A percentile compares a stretch with the other conserved stretches of the same genome.
Evolutionary conservation across 2,113 vertebrate species (phyloP).

Genomic region (Speoplatyrhinus poulsoni): DNA sequence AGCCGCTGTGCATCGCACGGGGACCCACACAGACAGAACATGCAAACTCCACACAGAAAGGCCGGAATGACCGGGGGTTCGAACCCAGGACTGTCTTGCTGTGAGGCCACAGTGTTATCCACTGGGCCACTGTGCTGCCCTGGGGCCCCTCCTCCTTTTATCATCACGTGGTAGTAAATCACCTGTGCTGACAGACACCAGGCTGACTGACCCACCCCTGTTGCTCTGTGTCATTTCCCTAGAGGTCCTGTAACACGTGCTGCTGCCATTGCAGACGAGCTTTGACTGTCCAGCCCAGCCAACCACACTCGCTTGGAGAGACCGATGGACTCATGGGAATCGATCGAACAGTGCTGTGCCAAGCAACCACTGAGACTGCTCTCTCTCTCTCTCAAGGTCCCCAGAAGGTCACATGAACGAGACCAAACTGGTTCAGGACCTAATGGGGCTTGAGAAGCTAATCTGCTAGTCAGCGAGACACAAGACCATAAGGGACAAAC

Average conservation of each 20-base stretch:
- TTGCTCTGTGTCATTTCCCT: conserved; percentile 17
- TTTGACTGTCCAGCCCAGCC: conserved; percentile 28
- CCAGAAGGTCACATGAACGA: conserved; percentile 26
- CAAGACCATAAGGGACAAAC: conserved; percentile 21
- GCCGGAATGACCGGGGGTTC: too few species aligned
- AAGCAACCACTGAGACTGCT: conserved; percentile 53
- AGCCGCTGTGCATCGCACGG: too few species aligned
- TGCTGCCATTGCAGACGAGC: conserved; percentile 17
- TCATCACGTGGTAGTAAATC: conserved; percentile 8
- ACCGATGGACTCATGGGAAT: conserved; percentile 8
- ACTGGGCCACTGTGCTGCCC: not conserved
- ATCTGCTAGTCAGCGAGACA: conserved; percentile 12
- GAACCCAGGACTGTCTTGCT: too few species aligned
- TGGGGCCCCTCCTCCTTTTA: not conserved
- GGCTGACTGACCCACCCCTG: conserved; percentile 16
- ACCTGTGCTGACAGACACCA: not conserved
- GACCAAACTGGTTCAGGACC: conserved; percentile 29
- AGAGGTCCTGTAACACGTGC: conserved; percentile 76
- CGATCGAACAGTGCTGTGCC: conserved; percentile 35
- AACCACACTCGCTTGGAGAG: conserved; percentile 10
- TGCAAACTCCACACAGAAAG: too few species aligned
- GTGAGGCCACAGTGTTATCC: too few species aligned
- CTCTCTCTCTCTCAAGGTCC: conserved; percentile 23
- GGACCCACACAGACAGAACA: too few species aligned
- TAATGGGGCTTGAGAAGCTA: conserved; percentile 7